Base-by-base conservation (phyloP, 2,888 invertebrate species). In the Saturnia japonica region DNA sequence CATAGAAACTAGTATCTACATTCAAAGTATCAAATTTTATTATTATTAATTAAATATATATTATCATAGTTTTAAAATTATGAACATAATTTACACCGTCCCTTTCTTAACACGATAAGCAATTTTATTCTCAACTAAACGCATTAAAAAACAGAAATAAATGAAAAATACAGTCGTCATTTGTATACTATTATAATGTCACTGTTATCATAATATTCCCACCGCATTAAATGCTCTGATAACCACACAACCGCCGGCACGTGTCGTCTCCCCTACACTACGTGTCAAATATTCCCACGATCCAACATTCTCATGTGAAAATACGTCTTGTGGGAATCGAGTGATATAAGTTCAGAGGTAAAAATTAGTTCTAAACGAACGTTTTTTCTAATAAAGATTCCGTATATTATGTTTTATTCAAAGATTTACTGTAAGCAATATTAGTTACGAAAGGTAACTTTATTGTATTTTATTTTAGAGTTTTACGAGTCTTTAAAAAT, bases 261-360 rank as follows among this genome's bases (percentile, higher is more conserved):
- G 70, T 42, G 70, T 43, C 70, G 11, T 16, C n/a, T 34, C 64
- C 79, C 81, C 77, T 76, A 76, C 75, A 79, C 66, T n/a, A 42
- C 68, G 57, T 57, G 51, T 76, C 64, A n/a, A 64, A 40, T 64
- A 73, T 80, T 83, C 83, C 83, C 78, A 79, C 77, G 78, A 75
- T 72, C 71, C 60, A 60, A 68, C 54, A 68, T 75, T 77, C 76
- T 73, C 82, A 75, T 80, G 85, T 76, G 81, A 83, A 80, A 70
- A 42, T 70, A 60, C 72, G 67, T 73, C 76, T 70, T 73, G 73
- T 76, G 72, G 64, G 72, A 70, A 75, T 73, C 54, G 25, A n/a
- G 34, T 22, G 64, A 34, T 60, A 34, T 45, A 57, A 28, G 69
- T 62, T 62, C 62, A 62, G n/a, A 64, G 34, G 40, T 40, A 40